phyloP scores from a whole-genome alignment of 2,888 invertebrate genomes.

The Taphrorychus bicolor region DNA sequence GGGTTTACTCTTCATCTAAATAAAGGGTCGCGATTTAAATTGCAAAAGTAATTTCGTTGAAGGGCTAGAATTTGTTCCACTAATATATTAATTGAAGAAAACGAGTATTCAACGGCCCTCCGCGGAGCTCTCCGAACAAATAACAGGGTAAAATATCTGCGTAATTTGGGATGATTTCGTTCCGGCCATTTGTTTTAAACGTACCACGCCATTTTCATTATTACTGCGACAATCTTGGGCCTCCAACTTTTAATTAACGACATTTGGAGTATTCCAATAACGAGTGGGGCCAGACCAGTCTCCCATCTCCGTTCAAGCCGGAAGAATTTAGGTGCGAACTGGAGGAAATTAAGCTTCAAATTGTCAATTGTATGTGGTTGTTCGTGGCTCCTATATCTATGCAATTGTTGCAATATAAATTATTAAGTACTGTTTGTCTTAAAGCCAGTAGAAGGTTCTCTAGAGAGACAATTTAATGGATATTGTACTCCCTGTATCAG shows the following conservation, averaged over 20 bases:
- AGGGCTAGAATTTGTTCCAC: neutral
- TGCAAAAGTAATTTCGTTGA: neutral
- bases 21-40: neutral
- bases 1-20: neutral
- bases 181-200: slow-evolving; percentile 9
- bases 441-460: too few relatives aligned
- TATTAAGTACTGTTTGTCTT: too few relatives aligned
- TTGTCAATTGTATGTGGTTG: too few relatives aligned
- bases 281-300: too few relatives aligned
- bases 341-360: too few relatives aligned
- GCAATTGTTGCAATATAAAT: too few relatives aligned
- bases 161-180: slow-evolving; percentile 2
- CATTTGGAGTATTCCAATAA: neutral
- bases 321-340: too few relatives aligned
- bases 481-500: too few relatives aligned
- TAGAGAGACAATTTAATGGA: too few relatives aligned
- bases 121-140: neutral
- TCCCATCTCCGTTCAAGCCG: too few relatives aligned
- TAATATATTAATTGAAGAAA: neutral
- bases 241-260: slow-evolving; percentile 6
- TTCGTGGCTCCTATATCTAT: too few relatives aligned
- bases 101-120: neutral
- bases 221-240: slow-evolving; percentile 8
- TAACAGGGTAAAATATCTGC: neutral
- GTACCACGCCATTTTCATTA: slow-evolving; percentile 11